Conservation (phyloP, 2,797 vertebrate genomes). For the Lithobates sylvaticus region DNA sequence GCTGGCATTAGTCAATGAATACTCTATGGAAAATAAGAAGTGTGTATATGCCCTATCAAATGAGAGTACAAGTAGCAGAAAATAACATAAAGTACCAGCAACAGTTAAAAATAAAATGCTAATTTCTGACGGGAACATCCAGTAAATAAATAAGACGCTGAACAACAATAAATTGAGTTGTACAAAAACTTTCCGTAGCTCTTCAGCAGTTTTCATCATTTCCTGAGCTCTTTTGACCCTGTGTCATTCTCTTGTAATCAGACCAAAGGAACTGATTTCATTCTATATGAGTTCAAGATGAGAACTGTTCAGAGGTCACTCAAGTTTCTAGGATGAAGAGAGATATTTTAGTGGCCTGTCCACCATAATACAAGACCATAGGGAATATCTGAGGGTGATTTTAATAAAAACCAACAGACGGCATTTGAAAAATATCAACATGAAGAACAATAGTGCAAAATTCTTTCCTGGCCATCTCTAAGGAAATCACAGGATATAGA, state of each 20-base stretch:
- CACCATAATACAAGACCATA: constrained; percentile 41
- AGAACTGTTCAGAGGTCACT: constrained; percentile 49
- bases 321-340: constrained; percentile 39
- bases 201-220: constrained; percentile 45
- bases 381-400: constrained; percentile 47
- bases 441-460: constrained; percentile 39
- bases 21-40: too few relatives aligned
- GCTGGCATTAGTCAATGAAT: too few relatives aligned
- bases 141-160: constrained; percentile 47
- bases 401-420: constrained; percentile 52
- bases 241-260: constrained; percentile 50
- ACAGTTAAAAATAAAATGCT: constrained; percentile 15
- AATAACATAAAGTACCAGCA: not conserved
- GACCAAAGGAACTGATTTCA: constrained; percentile 51
- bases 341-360: constrained; percentile 47
- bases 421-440: constrained; percentile 52
- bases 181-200: constrained; percentile 29
- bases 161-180: constrained; percentile 38
- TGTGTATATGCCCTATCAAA: too few relatives aligned
- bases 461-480: constrained; percentile 34
- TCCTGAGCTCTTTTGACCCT: constrained; percentile 42
- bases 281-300: constrained; percentile 48
- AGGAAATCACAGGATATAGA: constrained; percentile 51
- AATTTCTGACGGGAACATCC: constrained; percentile 19
- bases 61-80: too few relatives aligned